These are phyloP conservation scores for Gymnoscelis rufifasciata DNA, from an alignment of 2,888 invertebrate genomes.

Conservation along the genomic window DNA sequence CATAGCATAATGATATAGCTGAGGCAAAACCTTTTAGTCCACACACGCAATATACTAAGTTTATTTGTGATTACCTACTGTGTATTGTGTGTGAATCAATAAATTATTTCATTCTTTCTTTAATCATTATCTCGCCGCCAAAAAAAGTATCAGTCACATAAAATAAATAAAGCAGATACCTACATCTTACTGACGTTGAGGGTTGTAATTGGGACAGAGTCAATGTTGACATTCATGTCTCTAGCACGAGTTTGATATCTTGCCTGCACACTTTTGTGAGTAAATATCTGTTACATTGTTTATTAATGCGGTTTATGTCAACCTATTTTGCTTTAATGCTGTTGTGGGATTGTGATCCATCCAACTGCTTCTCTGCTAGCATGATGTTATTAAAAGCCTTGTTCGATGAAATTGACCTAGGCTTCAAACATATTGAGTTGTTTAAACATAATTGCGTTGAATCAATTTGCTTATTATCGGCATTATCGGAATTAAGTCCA, in stretches of 20 bases:
- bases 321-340: not conserved
- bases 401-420: too few relatives aligned
- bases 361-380: too few relatives aligned
- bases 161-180: slow-evolving; percentile 15
- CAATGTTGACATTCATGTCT: slow-evolving; percentile 5
- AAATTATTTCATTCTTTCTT: too few relatives aligned
- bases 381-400: not conserved
- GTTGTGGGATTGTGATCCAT: not conserved
- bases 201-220: slow-evolving; percentile 14
- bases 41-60: too few relatives aligned
- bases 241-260: slow-evolving; percentile 9
- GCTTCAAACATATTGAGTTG: too few relatives aligned
- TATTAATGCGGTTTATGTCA: slow-evolving; percentile 6
- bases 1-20: too few relatives aligned
- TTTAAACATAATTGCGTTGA: not conserved
- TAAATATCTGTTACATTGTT: not conserved
- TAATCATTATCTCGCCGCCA: too few relatives aligned
- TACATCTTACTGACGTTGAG: slow-evolving; percentile 13
- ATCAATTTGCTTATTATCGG: too few relatives aligned
- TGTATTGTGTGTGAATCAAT: too few relatives aligned
- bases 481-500: too few relatives aligned
- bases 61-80: too few relatives aligned
- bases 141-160: slow-evolving; percentile 3
- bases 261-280: slow-evolving; percentile 1
- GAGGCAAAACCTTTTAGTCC: too few relatives aligned